Evolutionary conservation across 2,113 vertebrate species (phyloP).

Genomic region (Megalops atlanticus): DNA sequence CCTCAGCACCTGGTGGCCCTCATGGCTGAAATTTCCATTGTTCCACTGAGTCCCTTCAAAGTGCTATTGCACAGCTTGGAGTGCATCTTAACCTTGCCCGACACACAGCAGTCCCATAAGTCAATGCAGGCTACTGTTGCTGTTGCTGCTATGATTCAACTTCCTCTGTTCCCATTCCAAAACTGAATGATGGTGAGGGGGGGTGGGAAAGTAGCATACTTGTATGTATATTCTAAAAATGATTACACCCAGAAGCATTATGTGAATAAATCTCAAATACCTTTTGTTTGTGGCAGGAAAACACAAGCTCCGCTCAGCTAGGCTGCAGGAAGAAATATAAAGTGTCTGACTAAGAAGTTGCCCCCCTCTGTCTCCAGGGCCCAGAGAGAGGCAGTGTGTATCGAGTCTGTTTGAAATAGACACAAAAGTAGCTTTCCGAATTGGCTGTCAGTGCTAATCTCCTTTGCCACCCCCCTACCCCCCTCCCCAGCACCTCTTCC

Average conservation of each 20-base stretch:
- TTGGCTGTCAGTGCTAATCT: constrained; percentile 30
- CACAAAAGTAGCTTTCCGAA: constrained; percentile 23
- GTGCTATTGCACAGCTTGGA: background rate
- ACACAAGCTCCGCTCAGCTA: background rate
- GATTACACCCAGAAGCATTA: background rate
- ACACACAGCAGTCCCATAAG: too few species aligned
- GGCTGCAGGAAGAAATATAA: background rate
- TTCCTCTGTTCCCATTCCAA: too few species aligned
- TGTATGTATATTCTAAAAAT: background rate
- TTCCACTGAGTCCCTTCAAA: constrained; percentile 15
- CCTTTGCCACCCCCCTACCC: background rate
- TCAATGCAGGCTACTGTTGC: too few species aligned
- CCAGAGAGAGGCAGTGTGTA: background rate
- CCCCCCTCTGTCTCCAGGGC: background rate
- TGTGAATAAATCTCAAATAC: constrained; percentile 6
- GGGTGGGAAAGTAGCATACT: background rate
- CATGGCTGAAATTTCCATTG: constrained; percentile 7
- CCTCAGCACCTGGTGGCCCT: constrained; percentile 1
- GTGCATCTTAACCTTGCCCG: background rate
- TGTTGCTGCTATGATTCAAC: too few species aligned
- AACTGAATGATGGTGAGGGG: too few species aligned
- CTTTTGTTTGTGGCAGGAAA: background rate
- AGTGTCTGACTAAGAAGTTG: background rate
- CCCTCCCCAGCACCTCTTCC: background rate
- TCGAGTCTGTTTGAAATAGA: background rate